Evolutionary conservation across 2,888 invertebrate genomes (phyloP).

Genomic region (Axea sp.): DNA sequence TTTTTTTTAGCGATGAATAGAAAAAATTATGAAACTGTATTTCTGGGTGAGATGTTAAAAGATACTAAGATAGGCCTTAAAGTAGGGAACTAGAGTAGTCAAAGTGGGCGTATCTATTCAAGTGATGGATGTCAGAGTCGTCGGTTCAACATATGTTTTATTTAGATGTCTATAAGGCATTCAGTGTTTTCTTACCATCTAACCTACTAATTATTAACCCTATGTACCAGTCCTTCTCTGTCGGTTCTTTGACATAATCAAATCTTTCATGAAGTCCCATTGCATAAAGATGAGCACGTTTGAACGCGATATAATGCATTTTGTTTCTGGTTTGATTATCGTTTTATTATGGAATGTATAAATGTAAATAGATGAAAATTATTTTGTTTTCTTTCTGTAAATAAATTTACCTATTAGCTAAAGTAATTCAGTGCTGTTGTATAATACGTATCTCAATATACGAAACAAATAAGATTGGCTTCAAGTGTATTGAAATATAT

Average conservation of each 20-base stretch:
- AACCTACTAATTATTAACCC: constrained; percentile 75
- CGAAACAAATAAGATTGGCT: too few species aligned
- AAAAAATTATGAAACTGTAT: not conserved
- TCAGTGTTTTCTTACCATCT: constrained; percentile 74
- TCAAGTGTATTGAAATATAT: too few species aligned
- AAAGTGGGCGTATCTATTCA: constrained; percentile 68
- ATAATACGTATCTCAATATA: too few species aligned
- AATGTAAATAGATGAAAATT: too few species aligned
- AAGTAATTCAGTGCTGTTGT: too few species aligned
- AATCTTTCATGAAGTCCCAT: constrained; percentile 47
- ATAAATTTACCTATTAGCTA: too few species aligned
- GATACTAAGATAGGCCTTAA: constrained; percentile 49
- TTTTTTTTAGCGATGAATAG: too few species aligned
- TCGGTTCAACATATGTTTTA: constrained; percentile 76
- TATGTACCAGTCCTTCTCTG: constrained; percentile 59
- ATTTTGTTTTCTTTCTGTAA: too few species aligned
- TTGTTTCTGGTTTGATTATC: too few species aligned
- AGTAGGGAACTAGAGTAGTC: constrained; percentile 57
- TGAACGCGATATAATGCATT: constrained; percentile 31
- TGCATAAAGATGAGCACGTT: constrained; percentile 41
- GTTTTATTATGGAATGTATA: too few species aligned
- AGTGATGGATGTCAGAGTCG: constrained; percentile 78
- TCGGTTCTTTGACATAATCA: constrained; percentile 55
- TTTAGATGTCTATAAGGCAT: constrained; percentile 68
- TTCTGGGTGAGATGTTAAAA: constrained; percentile 34